These are phyloP conservation scores for Fringilla coelebs DNA, from an alignment of 2,797 vertebrate genomes.

Conservation along the genomic window DNA sequence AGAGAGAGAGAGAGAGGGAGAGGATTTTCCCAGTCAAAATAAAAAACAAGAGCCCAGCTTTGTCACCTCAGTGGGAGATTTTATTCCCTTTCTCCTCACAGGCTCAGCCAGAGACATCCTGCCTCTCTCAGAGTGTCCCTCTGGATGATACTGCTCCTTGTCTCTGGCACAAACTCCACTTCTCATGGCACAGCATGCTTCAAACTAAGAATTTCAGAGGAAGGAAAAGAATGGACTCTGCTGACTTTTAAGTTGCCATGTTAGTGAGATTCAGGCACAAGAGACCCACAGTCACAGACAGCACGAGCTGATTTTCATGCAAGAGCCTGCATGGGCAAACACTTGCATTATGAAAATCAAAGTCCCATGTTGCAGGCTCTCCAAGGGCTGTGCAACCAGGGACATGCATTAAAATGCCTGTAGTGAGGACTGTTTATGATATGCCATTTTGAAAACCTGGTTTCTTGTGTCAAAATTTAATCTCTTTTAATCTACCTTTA, in stretches of 20 bases:
- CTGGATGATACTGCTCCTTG: background rate
- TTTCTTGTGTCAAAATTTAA: background rate
- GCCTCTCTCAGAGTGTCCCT: background rate
- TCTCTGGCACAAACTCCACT: background rate
- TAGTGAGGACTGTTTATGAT: background rate
- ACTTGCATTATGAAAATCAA: conserved; percentile 3
- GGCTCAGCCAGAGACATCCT: background rate
- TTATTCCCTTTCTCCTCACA: accelerated
- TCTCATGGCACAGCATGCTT: background rate
- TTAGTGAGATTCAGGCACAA: background rate
- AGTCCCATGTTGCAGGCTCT: background rate
- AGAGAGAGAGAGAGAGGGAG: background rate
- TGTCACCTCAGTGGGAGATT: accelerated
- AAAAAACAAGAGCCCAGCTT: background rate
- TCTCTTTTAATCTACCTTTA: conserved; percentile 11
- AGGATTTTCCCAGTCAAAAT: background rate
- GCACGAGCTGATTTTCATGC: background rate
- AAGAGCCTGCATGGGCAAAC: background rate
- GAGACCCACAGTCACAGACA: background rate
- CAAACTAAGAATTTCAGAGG: background rate
- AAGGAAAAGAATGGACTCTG: background rate
- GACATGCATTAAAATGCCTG: background rate
- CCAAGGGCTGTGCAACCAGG: background rate
- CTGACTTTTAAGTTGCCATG: background rate
- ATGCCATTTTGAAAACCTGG: background rate